Evolutionary conservation across 2,888 invertebrate species (phyloP).

Genomic region (Megamerina dolium): DNA sequence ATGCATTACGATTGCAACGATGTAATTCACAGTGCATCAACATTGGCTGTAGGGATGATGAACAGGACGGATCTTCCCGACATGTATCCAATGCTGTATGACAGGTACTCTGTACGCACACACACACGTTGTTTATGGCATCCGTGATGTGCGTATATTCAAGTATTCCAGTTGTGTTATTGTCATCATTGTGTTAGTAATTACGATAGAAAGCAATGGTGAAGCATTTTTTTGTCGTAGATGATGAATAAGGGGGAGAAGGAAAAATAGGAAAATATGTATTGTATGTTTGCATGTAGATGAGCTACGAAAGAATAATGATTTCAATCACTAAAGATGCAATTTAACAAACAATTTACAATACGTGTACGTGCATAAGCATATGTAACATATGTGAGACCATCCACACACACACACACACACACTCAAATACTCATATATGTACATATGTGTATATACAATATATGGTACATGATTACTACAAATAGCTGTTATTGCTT

Average conservation of each 20-base stretch:
- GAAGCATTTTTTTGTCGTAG: background rate
- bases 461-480: too few relatives aligned
- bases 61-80: slow-evolving; percentile 76
- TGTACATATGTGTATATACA: too few relatives aligned
- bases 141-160: too few relatives aligned
- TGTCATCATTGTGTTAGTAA: background rate
- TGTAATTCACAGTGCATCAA: slow-evolving; percentile 73
- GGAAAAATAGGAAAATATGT: background rate
- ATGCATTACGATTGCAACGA: slow-evolving; percentile 76
- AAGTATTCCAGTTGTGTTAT: too few relatives aligned
- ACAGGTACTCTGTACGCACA: slow-evolving; percentile 74
- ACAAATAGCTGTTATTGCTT: too few relatives aligned
- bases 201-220: background rate
- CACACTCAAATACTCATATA: too few relatives aligned
- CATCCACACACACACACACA: too few relatives aligned
- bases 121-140: too few relatives aligned
- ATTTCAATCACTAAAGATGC: slow-evolving; percentile 4
- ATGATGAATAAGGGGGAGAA: background rate
- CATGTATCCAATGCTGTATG: slow-evolving; percentile 77
- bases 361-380: too few relatives aligned
- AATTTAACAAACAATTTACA: slow-evolving; percentile 1
- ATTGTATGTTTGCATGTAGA: too few relatives aligned
- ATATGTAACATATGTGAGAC: too few relatives aligned
- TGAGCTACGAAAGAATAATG: too few relatives aligned
- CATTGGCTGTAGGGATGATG: slow-evolving; percentile 73